Evolutionary conservation across 2,797 vertebrate genomes (phyloP).

Genomic region (Sebastes taczanowskii): DNA sequence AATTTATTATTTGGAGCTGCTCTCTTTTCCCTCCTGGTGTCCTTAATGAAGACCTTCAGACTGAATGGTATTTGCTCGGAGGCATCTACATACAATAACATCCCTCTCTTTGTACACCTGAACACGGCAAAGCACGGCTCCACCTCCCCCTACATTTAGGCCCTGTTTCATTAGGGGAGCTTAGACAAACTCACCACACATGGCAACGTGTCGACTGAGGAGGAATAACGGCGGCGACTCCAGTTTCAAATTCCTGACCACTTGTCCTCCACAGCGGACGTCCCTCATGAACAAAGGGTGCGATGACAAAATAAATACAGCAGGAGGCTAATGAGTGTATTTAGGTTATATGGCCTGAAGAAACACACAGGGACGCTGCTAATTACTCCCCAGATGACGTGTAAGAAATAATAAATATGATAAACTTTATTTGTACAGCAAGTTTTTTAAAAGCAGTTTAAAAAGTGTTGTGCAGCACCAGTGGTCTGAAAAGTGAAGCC

Average conservation of each 20-base stretch:
- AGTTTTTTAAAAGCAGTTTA: constrained; percentile 20
- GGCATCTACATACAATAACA: constrained; percentile 17
- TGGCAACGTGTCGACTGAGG: constrained; percentile 58
- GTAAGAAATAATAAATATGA: constrained; percentile 44
- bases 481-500: too few species aligned
- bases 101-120: constrained; percentile 24
- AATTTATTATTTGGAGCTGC: constrained; percentile 49
- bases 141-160: background rate
- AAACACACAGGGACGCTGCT: constrained; percentile 51
- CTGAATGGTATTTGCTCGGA: constrained; percentile 16
- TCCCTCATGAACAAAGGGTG: constrained; percentile 60
- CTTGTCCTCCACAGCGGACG: constrained; percentile 49
- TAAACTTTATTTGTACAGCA: constrained; percentile 59
- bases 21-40: constrained; percentile 18
- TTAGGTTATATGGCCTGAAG: constrained; percentile 58
- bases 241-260: constrained; percentile 64
- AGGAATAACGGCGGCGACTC: constrained; percentile 40
- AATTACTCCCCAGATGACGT: constrained; percentile 66
- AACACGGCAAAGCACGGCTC: background rate
- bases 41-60: constrained; percentile 35
- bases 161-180: constrained; percentile 45
- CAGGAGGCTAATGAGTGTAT: constrained; percentile 67
- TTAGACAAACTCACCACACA: constrained; percentile 63
- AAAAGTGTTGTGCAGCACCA: background rate
- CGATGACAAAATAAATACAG: constrained; percentile 73